phyloP scores from a whole-genome alignment of 2,888 invertebrate genomes.

The Lottia scabra region DNA sequence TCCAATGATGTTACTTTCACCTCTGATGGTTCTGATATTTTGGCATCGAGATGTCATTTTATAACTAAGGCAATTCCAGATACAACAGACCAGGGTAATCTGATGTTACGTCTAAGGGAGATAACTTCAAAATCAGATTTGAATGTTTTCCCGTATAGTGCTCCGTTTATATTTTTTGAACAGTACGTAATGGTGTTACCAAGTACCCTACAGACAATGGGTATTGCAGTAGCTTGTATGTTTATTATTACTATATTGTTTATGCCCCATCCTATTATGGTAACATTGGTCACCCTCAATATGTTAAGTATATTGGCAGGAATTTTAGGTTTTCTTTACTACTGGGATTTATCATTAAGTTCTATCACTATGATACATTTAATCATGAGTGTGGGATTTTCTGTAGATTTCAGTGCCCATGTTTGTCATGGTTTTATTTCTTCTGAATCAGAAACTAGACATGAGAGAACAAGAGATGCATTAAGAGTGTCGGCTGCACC shows the following conservation, averaged over 20 bases:
- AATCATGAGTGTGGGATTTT: slow-evolving; percentile 59
- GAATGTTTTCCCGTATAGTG: slow-evolving; percentile 43
- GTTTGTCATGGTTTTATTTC: slow-evolving; percentile 50
- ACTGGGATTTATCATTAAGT: slow-evolving; percentile 49
- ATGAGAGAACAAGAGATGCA: slow-evolving; percentile 28
- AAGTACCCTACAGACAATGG: slow-evolving; percentile 51
- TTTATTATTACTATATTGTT: slow-evolving; percentile 52
- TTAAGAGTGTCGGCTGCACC: slow-evolving; percentile 37
- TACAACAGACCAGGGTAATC: slow-evolving; percentile 70
- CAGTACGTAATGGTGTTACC: slow-evolving; percentile 54
- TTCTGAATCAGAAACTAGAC: slow-evolving; percentile 23
- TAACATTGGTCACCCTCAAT: slow-evolving; percentile 44
- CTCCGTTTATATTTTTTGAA: slow-evolving; percentile 52
- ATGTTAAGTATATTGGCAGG: slow-evolving; percentile 52
- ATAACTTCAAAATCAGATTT: slow-evolving; percentile 38
- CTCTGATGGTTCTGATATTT: slow-evolving; percentile 72
- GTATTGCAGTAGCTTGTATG: slow-evolving; percentile 51
- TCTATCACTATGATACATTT: slow-evolving; percentile 58
- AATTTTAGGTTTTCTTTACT: slow-evolving; percentile 53
- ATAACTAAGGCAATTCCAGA: slow-evolving; percentile 91
- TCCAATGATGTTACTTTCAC: slow-evolving; percentile 44
- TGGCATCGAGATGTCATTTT: slow-evolving; percentile 87
- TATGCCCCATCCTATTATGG: slow-evolving; percentile 53
- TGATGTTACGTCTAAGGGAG: slow-evolving; percentile 47
- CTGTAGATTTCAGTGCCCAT: slow-evolving; percentile 54